Base-by-base conservation (phyloP, 2,797 vertebrate species). In the Cercopithecus hamlyni region DNA sequence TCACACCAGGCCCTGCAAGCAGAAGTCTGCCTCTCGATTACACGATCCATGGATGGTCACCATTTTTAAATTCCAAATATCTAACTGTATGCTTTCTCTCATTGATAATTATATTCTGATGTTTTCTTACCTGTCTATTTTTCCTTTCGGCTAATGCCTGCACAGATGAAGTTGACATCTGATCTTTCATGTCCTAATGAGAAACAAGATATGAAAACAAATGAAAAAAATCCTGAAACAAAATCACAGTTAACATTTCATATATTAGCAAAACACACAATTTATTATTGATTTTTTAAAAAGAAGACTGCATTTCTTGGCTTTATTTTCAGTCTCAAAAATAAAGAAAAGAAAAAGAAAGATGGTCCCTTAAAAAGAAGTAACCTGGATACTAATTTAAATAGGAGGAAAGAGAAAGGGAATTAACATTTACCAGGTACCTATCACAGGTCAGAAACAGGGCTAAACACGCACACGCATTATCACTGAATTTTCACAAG, bases 171-270 rank as follows among this genome's bases (percentile, higher is more conserved):
- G 99, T 98, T 6, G 99, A 99, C 99, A 99, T 99, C 97, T 99
- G 99, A 98, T 99, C 99, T 98, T 99, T 99, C 99, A 99, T 99
- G 85, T 99, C 99, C 99, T 99, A 87, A 96, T 41, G 75, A 97
- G 84, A 82, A 33, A 96, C 89, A 88, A 93, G 88, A 12, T 61
- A 79, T 39, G 27, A 95, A 55, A 89, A 95, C 30, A 96, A 93
- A 84, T 50, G 12, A 89, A 89, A 93, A 77, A 89, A 7, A 88
- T 19, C 13, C 36, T 94, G 39, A 91, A 95, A 95, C 64, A 92
- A 89, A 93, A 90, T 22, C 39, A 80, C 5, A 11, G 39, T 24
- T 50, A 77, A 50, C 22, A 93, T 52, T 90, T 45, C 50, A 67
- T 24, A 39, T 11, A 75, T 27, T 58, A 85, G 57, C 76, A 97